Evolutionary conservation across 2,113 vertebrate genomes (phyloP), one percentile per base, ranked within the genome.

Genomic region (Myotis davidii): DNA sequence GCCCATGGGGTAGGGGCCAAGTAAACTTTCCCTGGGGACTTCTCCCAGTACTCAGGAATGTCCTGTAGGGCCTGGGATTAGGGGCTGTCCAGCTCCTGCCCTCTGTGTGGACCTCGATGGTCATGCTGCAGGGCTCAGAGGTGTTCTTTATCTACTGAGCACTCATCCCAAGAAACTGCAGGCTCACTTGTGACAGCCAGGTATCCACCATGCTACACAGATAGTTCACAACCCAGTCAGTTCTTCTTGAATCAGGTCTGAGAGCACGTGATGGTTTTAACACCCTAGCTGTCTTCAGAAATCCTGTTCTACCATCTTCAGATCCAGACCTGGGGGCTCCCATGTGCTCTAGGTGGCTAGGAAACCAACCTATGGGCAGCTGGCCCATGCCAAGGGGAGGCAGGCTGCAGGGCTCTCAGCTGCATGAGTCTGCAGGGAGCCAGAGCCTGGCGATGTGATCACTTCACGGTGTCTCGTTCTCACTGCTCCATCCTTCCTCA

Each of bases 401-500:
- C 17, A 64, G 27, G 23, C 45, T 8, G 14, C 5, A 20, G 56
- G 56, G 25, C 8, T 1, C 27, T n/a, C 20, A 0, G 23, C 1
- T 14, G 9, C 18, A 17, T 29, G n/a, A 21, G 34, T 20, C 7
- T 65, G 23, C 45, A 7, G 8, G 20, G 77, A 27, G 7, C 6
- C 4, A 27, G 39, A 2, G 2, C 54, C n/a, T 45, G 13, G 34
- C 23, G 29, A 39, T 0, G 0, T 7, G 21, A 18, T 9, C 67
- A 9, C 34, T n/a, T 27, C 52, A 50, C 59, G 8, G 25, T 59
- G 27, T 21, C 64, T 34, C 2, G 9, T 56, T 37, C 34, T 48
- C 32, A 27, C 73, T 3, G 25, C 29, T 29, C 67, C 50, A 12
- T 70, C 79, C 32, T 27, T 17, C 77, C 25, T 18, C 97, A 99